These are phyloP conservation scores for Ormyrus nitidulus DNA, from an alignment of 2,888 invertebrate genomes.

Conservation along the genomic window DNA sequence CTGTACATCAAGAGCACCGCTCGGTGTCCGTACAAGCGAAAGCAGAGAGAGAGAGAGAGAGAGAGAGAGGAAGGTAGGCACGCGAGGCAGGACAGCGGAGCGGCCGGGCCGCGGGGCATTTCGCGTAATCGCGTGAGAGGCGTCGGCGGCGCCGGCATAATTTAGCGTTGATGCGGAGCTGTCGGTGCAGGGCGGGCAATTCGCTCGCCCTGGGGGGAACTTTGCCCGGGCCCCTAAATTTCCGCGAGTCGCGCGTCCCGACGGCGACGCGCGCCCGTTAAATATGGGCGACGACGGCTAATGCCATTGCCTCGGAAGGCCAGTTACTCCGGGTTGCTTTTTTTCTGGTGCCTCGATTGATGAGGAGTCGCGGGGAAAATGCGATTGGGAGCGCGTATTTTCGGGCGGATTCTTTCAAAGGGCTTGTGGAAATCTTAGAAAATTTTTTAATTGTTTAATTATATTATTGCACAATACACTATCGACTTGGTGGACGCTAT, in stretches of 20 bases:
- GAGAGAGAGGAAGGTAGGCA: no score
- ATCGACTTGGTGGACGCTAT: no score
- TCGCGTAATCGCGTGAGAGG: slow-evolving; percentile 42
- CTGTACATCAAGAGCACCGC: slow-evolving; percentile 7
- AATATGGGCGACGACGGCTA: slow-evolving; percentile 66
- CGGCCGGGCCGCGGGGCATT: slow-evolving; percentile 25
- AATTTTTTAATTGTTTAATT: no score
- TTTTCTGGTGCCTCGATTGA: no score
- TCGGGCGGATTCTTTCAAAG: no score
- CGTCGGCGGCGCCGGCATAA: slow-evolving; percentile 35
- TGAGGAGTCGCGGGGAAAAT: not conserved
- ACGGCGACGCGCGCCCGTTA: slow-evolving; percentile 56
- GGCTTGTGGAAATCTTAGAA: no score
- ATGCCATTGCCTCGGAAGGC: slow-evolving; percentile 64
- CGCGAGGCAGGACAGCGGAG: not conserved
- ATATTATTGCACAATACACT: no score
- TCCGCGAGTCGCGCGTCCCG: not conserved
- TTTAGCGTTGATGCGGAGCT: slow-evolving; percentile 47
- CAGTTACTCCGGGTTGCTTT: not conserved
- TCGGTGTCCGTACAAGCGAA: not conserved
- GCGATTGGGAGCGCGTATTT: not conserved
- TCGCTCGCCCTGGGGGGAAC: not conserved
- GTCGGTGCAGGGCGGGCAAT: not conserved
- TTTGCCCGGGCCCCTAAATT: no score
- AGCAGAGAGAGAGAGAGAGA: no score